phyloP scores from a whole-genome alignment of 2,113 vertebrate species.

The Macrotus californicus region DNA sequence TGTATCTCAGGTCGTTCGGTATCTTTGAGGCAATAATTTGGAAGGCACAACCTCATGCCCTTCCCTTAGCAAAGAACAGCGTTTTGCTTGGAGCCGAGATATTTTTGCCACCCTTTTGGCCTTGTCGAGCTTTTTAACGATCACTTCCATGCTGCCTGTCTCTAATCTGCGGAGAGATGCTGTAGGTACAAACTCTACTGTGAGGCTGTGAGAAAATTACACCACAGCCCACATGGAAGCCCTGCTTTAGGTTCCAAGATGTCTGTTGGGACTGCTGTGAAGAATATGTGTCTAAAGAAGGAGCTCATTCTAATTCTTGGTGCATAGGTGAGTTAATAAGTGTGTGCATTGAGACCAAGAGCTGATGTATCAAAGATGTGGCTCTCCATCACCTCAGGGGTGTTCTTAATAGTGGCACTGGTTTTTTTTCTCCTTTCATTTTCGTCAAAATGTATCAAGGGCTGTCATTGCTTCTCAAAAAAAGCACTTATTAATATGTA shows the following conservation, averaged over 20 bases:
- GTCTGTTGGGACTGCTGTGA: conserved; percentile 75
- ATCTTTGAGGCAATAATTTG: conserved; percentile 73
- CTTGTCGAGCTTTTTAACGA: conserved; percentile 71
- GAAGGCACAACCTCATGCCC: conserved; percentile 66
- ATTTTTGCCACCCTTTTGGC: conserved; percentile 67
- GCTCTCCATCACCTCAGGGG: conserved; percentile 79
- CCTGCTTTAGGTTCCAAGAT: conserved; percentile 73
- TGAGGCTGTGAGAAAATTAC: conserved; percentile 77
- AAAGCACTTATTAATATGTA: conserved; percentile 79
- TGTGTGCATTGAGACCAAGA: conserved; percentile 77
- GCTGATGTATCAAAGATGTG: conserved; percentile 80
- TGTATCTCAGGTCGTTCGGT: conserved; percentile 68
- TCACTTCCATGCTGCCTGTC: conserved; percentile 63
- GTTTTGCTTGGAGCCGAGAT: conserved; percentile 64
- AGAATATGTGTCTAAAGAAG: conserved; percentile 77
- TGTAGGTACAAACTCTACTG: conserved; percentile 75
- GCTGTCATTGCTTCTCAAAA: conserved; percentile 77
- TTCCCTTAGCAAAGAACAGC: conserved; percentile 61
- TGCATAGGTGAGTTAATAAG: conserved; percentile 78
- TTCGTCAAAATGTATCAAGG: conserved; percentile 81
- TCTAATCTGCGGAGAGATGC: conserved; percentile 79
- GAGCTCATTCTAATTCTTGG: conserved; percentile 81
- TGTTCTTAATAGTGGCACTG: conserved; percentile 76
- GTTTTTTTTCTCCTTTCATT: conserved; percentile 72
- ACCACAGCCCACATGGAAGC: conserved; percentile 68